Evolutionary conservation across 1,140 invertebrate genomes (phyloP).

Genomic region (Asbolus verrucosus): DNA sequence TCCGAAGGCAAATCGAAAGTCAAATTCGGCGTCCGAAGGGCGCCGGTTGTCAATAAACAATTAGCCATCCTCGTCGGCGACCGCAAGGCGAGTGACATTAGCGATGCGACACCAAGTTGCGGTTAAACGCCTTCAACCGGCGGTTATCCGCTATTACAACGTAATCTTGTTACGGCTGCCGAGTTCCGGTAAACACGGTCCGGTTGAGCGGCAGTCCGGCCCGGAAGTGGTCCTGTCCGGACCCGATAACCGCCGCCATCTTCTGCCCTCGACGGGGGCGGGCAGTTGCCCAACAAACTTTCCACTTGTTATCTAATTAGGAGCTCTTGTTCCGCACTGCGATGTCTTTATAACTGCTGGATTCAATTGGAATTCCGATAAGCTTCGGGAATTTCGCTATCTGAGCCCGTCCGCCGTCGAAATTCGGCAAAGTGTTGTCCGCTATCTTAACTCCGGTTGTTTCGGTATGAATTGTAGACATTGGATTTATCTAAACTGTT

Average conservation of each 20-base stretch:
- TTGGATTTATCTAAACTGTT: slow-evolving; percentile 60
- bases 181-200: slow-evolving; percentile 58
- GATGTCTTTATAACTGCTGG: slow-evolving; percentile 59
- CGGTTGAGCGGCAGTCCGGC: slow-evolving; percentile 46
- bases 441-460: slow-evolving; percentile 48
- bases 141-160: slow-evolving; percentile 61
- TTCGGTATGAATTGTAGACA: slow-evolving; percentile 56
- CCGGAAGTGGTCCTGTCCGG: slow-evolving; percentile 42
- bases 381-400: slow-evolving; percentile 57
- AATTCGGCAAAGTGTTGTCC: slow-evolving; percentile 51
- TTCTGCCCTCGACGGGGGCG: slow-evolving; percentile 12
- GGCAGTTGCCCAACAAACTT: slow-evolving; percentile 50
- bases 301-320: slow-evolving; percentile 60
- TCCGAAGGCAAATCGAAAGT: slow-evolving; percentile 10
- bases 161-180: slow-evolving; percentile 59
- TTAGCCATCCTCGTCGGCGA: slow-evolving; percentile 47
- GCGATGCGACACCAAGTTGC: slow-evolving; percentile 55
- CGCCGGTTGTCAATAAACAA: slow-evolving; percentile 51
- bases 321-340: slow-evolving; percentile 57
- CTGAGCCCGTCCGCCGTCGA: slow-evolving; percentile 50
- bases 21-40: background rate
- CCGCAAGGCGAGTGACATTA: slow-evolving; percentile 52
- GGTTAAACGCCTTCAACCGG: slow-evolving; percentile 58
- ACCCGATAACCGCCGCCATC: slow-evolving; percentile 40
- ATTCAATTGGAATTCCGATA: slow-evolving; percentile 61